Conservation (phyloP, 2,888 invertebrate genomes). For the Apocheima hispidaria region DNA sequence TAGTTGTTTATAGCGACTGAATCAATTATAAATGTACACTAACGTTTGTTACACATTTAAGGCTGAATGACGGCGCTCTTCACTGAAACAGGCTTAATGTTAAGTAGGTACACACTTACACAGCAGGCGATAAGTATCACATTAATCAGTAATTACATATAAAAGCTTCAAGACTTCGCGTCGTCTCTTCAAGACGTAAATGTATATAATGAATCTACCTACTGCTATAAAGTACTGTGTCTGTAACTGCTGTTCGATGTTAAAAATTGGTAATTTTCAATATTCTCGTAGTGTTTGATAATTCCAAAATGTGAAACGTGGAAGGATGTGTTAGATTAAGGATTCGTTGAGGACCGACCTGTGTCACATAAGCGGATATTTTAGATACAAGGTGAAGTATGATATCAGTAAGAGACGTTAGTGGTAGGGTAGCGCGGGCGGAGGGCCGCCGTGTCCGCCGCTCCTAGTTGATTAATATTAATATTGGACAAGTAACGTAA, state of each 20-base stretch:
- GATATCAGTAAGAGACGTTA: slow-evolving; percentile 49
- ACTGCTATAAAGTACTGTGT: too few relatives aligned
- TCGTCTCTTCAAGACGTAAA: slow-evolving; percentile 11
- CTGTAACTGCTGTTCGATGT: too few relatives aligned
- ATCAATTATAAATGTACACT: neutral
- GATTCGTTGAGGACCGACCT: neutral
- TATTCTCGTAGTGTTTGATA: slow-evolving; percentile 1
- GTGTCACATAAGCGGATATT: slow-evolving; percentile 1
- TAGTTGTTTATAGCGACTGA: neutral
- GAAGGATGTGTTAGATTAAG: slow-evolving; percentile 7
- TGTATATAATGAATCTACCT: too few relatives aligned
- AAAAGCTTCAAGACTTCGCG: slow-evolving; percentile 40
- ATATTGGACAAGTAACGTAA: slow-evolving; percentile 52
- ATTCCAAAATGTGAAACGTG: too few relatives aligned
- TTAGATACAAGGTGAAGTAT: slow-evolving; percentile 23
- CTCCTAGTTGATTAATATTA: slow-evolving; percentile 50
- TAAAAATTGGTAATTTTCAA: too few relatives aligned
- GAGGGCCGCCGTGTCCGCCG: slow-evolving; percentile 40
- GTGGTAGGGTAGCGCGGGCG: slow-evolving; percentile 46
- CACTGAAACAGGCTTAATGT: slow-evolving; percentile 76
- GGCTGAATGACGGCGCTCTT: slow-evolving; percentile 43
- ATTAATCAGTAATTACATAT: too few relatives aligned
- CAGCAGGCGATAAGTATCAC: slow-evolving; percentile 44
- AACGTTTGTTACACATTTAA: neutral
- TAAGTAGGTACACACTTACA: slow-evolving; percentile 25